Evolutionary conservation across 2,113 vertebrate species (phyloP).

Genomic region (Hemiprocne comata): DNA sequence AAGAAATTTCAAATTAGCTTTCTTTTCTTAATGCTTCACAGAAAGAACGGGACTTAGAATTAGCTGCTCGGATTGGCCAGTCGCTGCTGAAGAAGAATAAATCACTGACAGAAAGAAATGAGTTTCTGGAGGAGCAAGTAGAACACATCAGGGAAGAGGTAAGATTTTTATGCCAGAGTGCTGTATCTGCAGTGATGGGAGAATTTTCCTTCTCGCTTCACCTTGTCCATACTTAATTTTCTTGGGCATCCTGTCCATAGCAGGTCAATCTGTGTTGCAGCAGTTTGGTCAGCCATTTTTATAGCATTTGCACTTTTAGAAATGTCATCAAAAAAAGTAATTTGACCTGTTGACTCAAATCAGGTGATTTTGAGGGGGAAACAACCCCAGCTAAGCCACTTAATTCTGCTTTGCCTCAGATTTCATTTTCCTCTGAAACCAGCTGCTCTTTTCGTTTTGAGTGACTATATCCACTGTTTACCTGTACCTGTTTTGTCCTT

Average conservation of each 20-base stretch:
- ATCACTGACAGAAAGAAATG: slow-evolving; percentile 91
- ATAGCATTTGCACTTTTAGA: neutral
- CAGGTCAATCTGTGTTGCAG: neutral
- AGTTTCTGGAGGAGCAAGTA: slow-evolving; percentile 93
- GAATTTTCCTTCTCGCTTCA: neutral
- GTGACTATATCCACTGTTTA: neutral
- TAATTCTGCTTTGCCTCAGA: neutral
- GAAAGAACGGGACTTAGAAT: slow-evolving; percentile 99
- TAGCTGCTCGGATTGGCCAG: slow-evolving; percentile 97
- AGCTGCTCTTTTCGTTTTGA: neutral
- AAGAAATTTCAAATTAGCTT: neutral
- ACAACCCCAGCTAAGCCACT: neutral
- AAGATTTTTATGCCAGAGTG: neutral
- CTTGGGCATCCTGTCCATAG: neutral
- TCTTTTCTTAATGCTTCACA: slow-evolving; percentile 59
- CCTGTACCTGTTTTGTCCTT: neutral
- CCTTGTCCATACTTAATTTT: neutral
- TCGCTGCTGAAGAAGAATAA: slow-evolving; percentile 98
- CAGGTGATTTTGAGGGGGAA: neutral
- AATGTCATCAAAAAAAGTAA: neutral
- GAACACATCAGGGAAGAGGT: slow-evolving; percentile 98
- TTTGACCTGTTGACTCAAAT: neutral
- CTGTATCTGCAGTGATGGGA: neutral
- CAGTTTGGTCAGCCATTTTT: neutral
- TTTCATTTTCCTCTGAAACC: neutral